Conservation (phyloP, 2,888 invertebrate species). For the Ganaspis brasiliensis region DNA sequence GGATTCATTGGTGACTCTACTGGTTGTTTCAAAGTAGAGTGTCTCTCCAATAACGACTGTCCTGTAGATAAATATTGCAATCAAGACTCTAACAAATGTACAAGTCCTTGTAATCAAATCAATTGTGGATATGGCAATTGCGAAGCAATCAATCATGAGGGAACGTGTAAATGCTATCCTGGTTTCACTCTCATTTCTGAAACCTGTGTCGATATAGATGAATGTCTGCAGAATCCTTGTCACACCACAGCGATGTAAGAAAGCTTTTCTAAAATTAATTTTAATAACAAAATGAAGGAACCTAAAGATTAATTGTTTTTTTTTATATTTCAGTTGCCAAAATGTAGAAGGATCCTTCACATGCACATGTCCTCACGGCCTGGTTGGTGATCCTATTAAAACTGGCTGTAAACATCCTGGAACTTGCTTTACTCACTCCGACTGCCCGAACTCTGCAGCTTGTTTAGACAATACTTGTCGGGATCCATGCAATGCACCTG, state of each 20-base stretch:
- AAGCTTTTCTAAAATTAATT: background rate
- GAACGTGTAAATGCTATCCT: constrained; percentile 87
- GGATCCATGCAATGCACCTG: constrained; percentile 87
- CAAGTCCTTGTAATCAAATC: constrained; percentile 90
- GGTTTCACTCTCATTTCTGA: constrained; percentile 87
- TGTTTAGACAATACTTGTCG: constrained; percentile 89
- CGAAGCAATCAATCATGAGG: constrained; percentile 87
- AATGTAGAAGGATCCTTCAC: constrained; percentile 90
- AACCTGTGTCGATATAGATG: constrained; percentile 90
- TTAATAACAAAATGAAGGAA: too few relatives aligned
- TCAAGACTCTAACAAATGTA: constrained; percentile 88
- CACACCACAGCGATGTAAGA: constrained; percentile 86
- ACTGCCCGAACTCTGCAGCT: constrained; percentile 89
- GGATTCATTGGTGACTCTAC: constrained; percentile 93
- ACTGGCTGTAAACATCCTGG: constrained; percentile 91
- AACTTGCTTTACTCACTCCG: constrained; percentile 89
- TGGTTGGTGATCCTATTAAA: constrained; percentile 89
- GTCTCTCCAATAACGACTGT: constrained; percentile 89
- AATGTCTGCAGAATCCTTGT: constrained; percentile 90
- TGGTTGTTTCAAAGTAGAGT: constrained; percentile 95
- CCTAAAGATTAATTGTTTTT: constrained; percentile 8
- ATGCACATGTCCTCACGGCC: constrained; percentile 89
- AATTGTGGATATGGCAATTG: constrained; percentile 92
- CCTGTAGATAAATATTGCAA: constrained; percentile 89
- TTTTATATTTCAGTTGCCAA: constrained; percentile 84